Evolutionary conservation across 2,888 invertebrate species (phyloP), one percentile per base, ranked within the genome.

Genomic region (Acronicta aceris): DNA sequence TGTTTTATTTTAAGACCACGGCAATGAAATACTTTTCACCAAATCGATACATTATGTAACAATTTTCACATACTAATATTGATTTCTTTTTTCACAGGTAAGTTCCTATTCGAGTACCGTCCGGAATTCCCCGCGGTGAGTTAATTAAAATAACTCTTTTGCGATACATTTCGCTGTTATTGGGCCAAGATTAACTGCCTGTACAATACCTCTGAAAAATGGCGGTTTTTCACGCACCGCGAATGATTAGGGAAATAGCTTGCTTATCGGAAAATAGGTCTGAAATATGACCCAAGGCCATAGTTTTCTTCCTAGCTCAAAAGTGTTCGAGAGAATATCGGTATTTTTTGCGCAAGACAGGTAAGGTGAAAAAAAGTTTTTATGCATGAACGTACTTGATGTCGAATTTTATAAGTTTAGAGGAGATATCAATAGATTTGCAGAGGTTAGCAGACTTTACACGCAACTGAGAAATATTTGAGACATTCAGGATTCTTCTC

Each of bases 81-180:
- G 66, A 60, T 73, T 64, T 71, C 63, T 78, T 78, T 67, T 55
- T 83, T 33, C n/a, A 50, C 87, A 89, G 89, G 89, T 89, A 89
- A 87, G 89, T 82, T 64, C 64, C 63, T 59, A 63, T 61, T 57
- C 36, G 48, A 61, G 59, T 54, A 61, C 59, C 58, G 27, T 46
- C 50, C 48, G 62, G 36, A 43, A 71, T 76, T 60, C 70, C 66
- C 54, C 16, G 36, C 63, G 71, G 84, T 82, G 59, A 75, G 80
- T 42, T 81, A 74, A 82, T 81, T 82, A 81, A 83, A 79, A 79
- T 84, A 77, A 54, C 74, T 80, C 56, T 42, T 61, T 42, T 59
- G 45, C 58, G 55, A 64, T 72, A 67, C 74, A 61, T 46, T 62
- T 53, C 41, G 42, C 52, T 42, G 57, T 57, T 74, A 71, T 75